Evolutionary conservation across 2,797 vertebrate genomes (phyloP), one percentile per base, ranked within the genome.

Genomic region (Melanotaenia maccullochi): DNA sequence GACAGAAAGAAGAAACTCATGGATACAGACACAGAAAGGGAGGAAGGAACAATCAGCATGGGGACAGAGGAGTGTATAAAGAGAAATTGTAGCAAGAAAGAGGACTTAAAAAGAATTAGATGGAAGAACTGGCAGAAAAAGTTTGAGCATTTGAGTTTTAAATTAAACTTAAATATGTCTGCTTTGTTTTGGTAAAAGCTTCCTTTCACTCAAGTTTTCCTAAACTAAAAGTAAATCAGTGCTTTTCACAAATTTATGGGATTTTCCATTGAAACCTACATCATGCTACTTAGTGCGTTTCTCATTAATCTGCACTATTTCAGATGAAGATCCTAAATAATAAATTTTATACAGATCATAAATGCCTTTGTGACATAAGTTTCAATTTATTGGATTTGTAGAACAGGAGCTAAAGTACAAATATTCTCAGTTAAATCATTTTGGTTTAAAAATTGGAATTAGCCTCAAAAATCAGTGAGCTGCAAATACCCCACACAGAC

Each of bases 401-500:
- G 16, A 16, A 30, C 25, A 6, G 18, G 36, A 68, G 22, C 11
- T 30, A 9, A 20, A 38, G 24, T 7, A 5, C 3, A 40, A 40
- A 65, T 28, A 14, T 5, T 38, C n/a, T 30, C n/a, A 58, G 57
- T 3, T n/a, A 38, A 3, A 57, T 47, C 1, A 9, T 61, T 61
- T 63, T 44, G 57, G 65, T 54, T 52, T 24, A 35, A 55, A 66
- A 32, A 7, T 28, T 79, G 55, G 58, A 81, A 72, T 65, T 61
- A 42, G 61, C 63, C 75, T 75, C 22, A 30, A 71, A 79, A 81
- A n/a, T 65, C 73, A 79, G 56, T 84, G 78, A 75, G 49, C 66
- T 69, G 75, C 33, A 60, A 57, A 63, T 75, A 58, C 30, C 52
- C 57, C 60, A 77, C 71, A 78, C 78, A 82, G 51, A 80, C 32